A percentile compares a stretch with the other conserved stretches of the same genome.
Evolutionary conservation across 2,888 invertebrate species (phyloP).

Genomic region (Heliconius erato): DNA sequence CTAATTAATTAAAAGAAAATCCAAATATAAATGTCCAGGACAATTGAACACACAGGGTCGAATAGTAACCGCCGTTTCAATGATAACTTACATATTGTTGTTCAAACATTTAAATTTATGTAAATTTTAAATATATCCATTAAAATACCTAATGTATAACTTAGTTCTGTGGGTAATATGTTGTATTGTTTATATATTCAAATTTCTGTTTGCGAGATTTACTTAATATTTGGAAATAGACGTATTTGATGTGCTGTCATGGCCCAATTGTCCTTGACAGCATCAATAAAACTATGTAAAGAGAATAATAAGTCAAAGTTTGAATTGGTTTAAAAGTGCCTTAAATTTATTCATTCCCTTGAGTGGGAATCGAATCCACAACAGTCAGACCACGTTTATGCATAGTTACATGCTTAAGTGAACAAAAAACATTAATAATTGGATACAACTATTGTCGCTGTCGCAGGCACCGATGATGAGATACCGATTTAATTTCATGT

Average conservation of each 20-base stretch:
- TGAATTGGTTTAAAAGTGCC: neutral
- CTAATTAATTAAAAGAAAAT: slow-evolving; percentile 26
- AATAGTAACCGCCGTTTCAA: slow-evolving; percentile 20
- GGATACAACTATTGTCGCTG: too few species aligned
- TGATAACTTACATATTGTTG: slow-evolving; percentile 24
- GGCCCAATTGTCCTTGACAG: neutral
- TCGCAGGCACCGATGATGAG: too few species aligned
- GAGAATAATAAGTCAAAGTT: neutral
- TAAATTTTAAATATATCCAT: neutral
- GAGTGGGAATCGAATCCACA: too few species aligned
- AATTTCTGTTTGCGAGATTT: neutral
- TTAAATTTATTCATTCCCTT: too few species aligned
- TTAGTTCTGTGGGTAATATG: neutral
- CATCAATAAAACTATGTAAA: neutral
- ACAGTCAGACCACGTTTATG: too few species aligned
- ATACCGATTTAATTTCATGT: too few species aligned
- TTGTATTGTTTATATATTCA: slow-evolving; percentile 13
- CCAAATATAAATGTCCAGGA: slow-evolving; percentile 15
- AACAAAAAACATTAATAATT: too few species aligned
- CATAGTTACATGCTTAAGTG: too few species aligned
- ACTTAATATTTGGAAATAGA: neutral
- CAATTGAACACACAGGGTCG: slow-evolving; percentile 13
- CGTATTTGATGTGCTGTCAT: neutral
- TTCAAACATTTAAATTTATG: slow-evolving; percentile 16
- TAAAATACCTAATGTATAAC: neutral